Evolutionary conservation across 2,888 invertebrate genomes (phyloP), one percentile per base, ranked within the genome.

Genomic region (Drosophila prolongata): DNA sequence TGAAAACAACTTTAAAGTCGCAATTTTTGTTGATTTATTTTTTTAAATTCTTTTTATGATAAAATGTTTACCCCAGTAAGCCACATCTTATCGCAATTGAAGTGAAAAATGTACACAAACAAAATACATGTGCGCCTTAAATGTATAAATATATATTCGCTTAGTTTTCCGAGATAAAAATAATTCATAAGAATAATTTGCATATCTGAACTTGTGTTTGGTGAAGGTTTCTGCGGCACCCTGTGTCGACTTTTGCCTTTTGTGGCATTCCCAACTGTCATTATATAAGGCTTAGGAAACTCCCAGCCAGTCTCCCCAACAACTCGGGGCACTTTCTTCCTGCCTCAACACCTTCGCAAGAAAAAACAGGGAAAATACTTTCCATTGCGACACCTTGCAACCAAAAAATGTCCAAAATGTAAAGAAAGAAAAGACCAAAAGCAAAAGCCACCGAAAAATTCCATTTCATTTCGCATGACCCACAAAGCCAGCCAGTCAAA

Each of bases 401-500:
- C 64, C 34, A 35, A 49, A 50, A 69, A 57, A 43, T 13, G 27
- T n/a, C 57, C 46, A 40, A 44, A 38, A 40, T 47, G 14, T 44
- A 47, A 38, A 53, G 54, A 67, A 16, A 57, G 57, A 46, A 60
- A 73, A 60, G 44, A 68, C 61, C 35, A 60, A 40, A 49, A 61
- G 38, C 60, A 35, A 60, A 64, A 55, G 61, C 62, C 64, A 64
- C 81, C 55, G 55, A 58, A 69, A 38, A 64, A 83, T 78, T 83
- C 75, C 80, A 83, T 82, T 82, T 83, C 74, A 73, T 73, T 73
- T 73, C 80, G 76, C 83, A 80, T 82, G 80, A 83, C 83, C 81
- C 75, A 59, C 71, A 61, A 66, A 72, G 47, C 57, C 53, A 69
- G 69, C 67, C 61, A 59, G 64, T 80, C 87, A 82, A 71, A 86